phyloP scores from a whole-genome alignment of 2,113 vertebrate species.

The Laterallus jamaicensis region DNA sequence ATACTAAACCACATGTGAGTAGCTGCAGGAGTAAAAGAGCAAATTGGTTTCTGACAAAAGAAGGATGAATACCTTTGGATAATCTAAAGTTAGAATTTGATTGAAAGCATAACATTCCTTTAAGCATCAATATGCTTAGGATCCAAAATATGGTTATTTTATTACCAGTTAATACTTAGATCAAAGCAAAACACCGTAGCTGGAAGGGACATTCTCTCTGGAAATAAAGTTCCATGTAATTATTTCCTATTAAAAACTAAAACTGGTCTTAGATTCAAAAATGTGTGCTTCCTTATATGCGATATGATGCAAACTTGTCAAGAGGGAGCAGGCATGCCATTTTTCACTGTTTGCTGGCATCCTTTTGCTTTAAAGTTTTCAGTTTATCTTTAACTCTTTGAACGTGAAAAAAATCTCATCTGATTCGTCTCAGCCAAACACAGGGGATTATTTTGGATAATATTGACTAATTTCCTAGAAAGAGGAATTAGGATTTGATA shows the following conservation, averaged over 20 bases:
- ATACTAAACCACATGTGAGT: background rate
- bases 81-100: conserved; percentile 43
- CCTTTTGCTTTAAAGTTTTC: conserved; percentile 43
- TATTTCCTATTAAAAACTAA: conserved; percentile 53
- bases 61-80: conserved; percentile 34
- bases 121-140: conserved; percentile 28
- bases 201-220: conserved; percentile 42
- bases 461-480: background rate
- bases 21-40: conserved; percentile 27
- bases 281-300: conserved; percentile 12
- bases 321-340: conserved; percentile 3
- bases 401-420: conserved; percentile 25
- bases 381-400: conserved; percentile 44
- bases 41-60: conserved; percentile 59
- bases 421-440: conserved; percentile 5
- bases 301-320: conserved; percentile 23
- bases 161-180: conserved; percentile 54
- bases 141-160: conserved; percentile 47
- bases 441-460: conserved; percentile 8
- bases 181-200: conserved; percentile 51
- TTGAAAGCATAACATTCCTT: conserved; percentile 64
- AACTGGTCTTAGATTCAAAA: conserved; percentile 37
- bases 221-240: conserved; percentile 49
- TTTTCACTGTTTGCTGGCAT: conserved; percentile 49
- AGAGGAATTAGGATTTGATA: background rate